Evolutionary conservation across 2,797 vertebrate species (phyloP).

Genomic region (Mionectes olivaceus): DNA sequence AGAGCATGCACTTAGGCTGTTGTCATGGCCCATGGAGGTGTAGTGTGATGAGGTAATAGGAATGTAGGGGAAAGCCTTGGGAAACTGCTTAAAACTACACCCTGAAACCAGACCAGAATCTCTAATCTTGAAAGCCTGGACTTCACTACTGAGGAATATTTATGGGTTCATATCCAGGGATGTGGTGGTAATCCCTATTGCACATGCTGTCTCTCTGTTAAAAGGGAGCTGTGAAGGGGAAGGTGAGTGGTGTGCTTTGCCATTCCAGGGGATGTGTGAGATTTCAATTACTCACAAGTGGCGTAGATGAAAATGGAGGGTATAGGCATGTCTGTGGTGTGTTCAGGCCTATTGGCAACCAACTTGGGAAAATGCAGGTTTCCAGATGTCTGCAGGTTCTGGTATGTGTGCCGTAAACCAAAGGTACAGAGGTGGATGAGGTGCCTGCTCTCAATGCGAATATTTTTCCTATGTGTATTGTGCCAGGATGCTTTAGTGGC

Average conservation of each 20-base stretch:
- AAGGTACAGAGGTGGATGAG: background rate
- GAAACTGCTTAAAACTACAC: background rate
- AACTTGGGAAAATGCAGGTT: background rate
- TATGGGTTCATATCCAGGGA: background rate
- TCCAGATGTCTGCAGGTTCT: slow-evolving; percentile 39
- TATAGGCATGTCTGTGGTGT: background rate
- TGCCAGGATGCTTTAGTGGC: slow-evolving; percentile 4
- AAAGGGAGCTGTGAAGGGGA: background rate
- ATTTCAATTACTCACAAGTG: background rate
- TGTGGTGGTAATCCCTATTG: background rate
- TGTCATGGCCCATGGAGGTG: background rate
- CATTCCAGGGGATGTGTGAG: background rate
- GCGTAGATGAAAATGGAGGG: background rate
- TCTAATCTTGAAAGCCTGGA: background rate
- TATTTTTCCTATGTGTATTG: background rate
- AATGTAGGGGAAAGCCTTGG: background rate
- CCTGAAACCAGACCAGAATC: background rate
- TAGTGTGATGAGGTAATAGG: background rate
- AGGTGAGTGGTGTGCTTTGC: background rate
- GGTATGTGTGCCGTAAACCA: slow-evolving; percentile 7
- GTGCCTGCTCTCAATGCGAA: background rate
- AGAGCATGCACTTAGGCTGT: background rate
- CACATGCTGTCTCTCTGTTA: rapidly evolving
- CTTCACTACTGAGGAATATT: background rate
- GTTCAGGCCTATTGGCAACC: background rate